phyloP scores from a whole-genome alignment of 1,140 invertebrate species.

The Penaeus chinensis region DNA sequence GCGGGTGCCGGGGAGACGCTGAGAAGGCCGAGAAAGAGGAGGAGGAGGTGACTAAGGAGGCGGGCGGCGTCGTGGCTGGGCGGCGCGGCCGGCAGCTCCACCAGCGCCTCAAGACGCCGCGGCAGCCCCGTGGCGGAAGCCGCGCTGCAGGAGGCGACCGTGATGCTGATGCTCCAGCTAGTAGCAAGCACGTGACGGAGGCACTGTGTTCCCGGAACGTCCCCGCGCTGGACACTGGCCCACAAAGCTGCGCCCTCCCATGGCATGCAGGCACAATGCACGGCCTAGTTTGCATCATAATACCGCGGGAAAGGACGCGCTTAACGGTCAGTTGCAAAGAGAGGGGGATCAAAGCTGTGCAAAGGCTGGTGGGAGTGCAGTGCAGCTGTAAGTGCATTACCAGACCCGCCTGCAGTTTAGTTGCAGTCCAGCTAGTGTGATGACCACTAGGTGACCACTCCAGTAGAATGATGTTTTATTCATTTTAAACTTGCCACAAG shows the following conservation, averaged over 20 bases:
- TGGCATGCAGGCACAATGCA: slow-evolving; percentile 63
- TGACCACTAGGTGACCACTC: slow-evolving; percentile 53
- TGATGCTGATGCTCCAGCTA: slow-evolving; percentile 35
- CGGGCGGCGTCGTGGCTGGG: slow-evolving; percentile 58
- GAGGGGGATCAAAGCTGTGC: slow-evolving; percentile 55
- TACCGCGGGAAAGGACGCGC: slow-evolving; percentile 54
- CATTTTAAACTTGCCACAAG: slow-evolving; percentile 43
- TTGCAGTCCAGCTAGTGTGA: slow-evolving; percentile 39
- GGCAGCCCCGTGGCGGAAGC: slow-evolving; percentile 23
- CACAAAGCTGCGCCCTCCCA: slow-evolving; percentile 45
- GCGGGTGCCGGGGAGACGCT: slow-evolving; percentile 48
- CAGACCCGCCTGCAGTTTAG: slow-evolving; percentile 56
- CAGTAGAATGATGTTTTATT: slow-evolving; percentile 51
- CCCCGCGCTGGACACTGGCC: slow-evolving; percentile 61
- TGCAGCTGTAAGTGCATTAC: slow-evolving; percentile 60
- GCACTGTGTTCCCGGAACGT: slow-evolving; percentile 48
- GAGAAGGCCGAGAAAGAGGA: slow-evolving; percentile 58
- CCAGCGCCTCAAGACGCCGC: slow-evolving; percentile 56
- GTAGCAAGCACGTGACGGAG: slow-evolving; percentile 52
- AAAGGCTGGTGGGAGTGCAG: slow-evolving; percentile 54
- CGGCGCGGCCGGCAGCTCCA: slow-evolving; percentile 54
- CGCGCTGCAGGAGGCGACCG: slow-evolving; percentile 42
- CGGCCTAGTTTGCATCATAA: slow-evolving; percentile 63
- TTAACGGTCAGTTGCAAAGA: slow-evolving; percentile 61
- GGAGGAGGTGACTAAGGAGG: slow-evolving; percentile 61